Percentiles rank a stretch among this genome's conserved stretches.
Conservation (phyloP, 2,888 invertebrate genomes). For the Luffia ferchaultella region DNA sequence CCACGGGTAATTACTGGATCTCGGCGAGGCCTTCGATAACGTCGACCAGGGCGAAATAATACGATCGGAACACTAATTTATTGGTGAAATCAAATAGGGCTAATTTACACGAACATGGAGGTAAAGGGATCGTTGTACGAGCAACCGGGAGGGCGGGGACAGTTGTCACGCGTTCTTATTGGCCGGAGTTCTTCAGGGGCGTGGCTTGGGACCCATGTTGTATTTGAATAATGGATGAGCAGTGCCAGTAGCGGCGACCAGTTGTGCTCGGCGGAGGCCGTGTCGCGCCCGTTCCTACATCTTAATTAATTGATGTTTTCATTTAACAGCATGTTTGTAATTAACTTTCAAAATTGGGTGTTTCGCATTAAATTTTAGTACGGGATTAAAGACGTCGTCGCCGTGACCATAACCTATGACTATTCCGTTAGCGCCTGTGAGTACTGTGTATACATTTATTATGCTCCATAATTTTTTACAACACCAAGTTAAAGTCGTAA, state of each 20-base stretch:
- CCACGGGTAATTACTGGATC: slow-evolving; percentile 34
- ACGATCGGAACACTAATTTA: slow-evolving; percentile 51
- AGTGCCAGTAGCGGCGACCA: slow-evolving; percentile 42
- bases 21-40: slow-evolving; percentile 29
- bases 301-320: slow-evolving; percentile 63
- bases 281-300: slow-evolving; percentile 56
- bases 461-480: background rate
- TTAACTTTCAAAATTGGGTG: slow-evolving; percentile 52
- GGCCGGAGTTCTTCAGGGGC: slow-evolving; percentile 57
- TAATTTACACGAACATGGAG: slow-evolving; percentile 38
- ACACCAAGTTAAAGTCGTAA: background rate
- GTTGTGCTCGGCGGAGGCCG: slow-evolving; percentile 46
- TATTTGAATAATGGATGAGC: slow-evolving; percentile 64
- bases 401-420: background rate
- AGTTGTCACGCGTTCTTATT: slow-evolving; percentile 38
- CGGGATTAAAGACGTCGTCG: slow-evolving; percentile 14
- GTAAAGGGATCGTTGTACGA: slow-evolving; percentile 49
- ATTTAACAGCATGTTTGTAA: slow-evolving; percentile 58
- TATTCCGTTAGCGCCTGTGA: background rate
- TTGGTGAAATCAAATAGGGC: slow-evolving; percentile 45
- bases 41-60: slow-evolving; percentile 28
- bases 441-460: background rate
- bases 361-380: slow-evolving; percentile 18
- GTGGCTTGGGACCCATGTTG: slow-evolving; percentile 60
- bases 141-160: slow-evolving; percentile 42